Evolutionary conservation across 2,797 vertebrate genomes (phyloP).

Genomic region (Phalloptychus januarius): DNA sequence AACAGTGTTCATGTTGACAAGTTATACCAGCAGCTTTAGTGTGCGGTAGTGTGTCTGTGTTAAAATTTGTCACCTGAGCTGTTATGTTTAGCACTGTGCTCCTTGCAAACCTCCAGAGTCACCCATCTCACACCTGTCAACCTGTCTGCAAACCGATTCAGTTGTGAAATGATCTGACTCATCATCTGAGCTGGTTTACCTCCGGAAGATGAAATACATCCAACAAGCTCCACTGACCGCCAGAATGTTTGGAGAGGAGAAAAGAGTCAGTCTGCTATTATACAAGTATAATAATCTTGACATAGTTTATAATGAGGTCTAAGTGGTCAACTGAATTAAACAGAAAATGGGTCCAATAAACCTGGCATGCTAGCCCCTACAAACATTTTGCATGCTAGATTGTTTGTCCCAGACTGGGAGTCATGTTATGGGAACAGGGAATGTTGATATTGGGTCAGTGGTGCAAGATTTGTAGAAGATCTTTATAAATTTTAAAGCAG

Average conservation of each 20-base stretch:
- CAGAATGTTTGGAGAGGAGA: not conserved
- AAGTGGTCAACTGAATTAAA: not conserved
- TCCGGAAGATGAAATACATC: not conserved
- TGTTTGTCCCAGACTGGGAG: not conserved
- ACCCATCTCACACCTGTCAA: conserved; percentile 41
- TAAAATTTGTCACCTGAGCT: conserved; percentile 32
- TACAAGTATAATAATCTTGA: not conserved
- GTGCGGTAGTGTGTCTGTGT: conserved; percentile 10
- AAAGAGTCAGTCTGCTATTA: not conserved
- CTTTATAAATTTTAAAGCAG: not conserved
- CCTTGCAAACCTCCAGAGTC: conserved; percentile 25
- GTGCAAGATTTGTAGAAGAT: not conserved
- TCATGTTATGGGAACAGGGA: not conserved
- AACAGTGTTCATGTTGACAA: not conserved
- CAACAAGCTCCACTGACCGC: not conserved
- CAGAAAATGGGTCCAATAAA: not conserved
- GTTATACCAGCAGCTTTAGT: conserved; percentile 18
- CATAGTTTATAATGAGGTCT: not conserved
- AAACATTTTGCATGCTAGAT: not conserved
- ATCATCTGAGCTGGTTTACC: conserved; percentile 10
- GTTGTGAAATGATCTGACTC: conserved; percentile 20
- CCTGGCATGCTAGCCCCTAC: not conserved
- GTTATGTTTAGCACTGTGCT: conserved; percentile 24
- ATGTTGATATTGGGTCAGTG: not conserved
- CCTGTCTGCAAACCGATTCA: conserved; percentile 22